Percentiles rank a stretch among this genome's conserved stretches.
Conservation (phyloP, 2,888 invertebrate genomes). For the Drosophila kanekoi region DNA sequence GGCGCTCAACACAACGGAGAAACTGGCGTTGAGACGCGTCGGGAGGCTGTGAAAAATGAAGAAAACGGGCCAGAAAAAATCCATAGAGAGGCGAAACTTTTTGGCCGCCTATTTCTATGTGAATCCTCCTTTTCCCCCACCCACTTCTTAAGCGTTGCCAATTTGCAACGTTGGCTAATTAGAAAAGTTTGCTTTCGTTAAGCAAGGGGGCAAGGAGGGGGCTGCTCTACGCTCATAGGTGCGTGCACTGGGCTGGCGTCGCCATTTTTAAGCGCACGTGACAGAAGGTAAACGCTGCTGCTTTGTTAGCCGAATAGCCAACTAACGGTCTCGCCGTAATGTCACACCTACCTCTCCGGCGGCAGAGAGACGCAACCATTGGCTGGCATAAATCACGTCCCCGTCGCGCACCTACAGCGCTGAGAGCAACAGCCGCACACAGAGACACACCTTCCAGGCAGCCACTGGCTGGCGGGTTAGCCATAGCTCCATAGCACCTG, state of each 20-base stretch:
- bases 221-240: conserved; percentile 68
- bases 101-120: conserved; percentile 31
- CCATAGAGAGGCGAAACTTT: conserved; percentile 77
- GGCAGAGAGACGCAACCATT: conserved; percentile 85
- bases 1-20: conserved; percentile 14
- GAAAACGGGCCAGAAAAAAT: conserved; percentile 62
- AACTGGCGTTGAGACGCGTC: conserved; percentile 16
- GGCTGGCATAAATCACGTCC: conserved; percentile 85
- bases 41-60: conserved; percentile 18
- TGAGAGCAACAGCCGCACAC: conserved; percentile 47
- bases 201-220: not conserved
- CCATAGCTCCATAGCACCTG: conserved; percentile 45
- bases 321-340: conserved; percentile 66
- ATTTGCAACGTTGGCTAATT: conserved; percentile 74
- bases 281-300: conserved; percentile 51
- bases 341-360: conserved; percentile 83
- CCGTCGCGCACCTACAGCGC: conserved; percentile 60
- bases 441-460: conserved; percentile 68
- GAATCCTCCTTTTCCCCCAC: not conserved
- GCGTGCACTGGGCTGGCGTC: conserved; percentile 51
- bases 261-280: conserved; percentile 76
- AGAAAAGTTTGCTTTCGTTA: conserved; percentile 76
- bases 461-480: conserved; percentile 61
- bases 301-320: conserved; percentile 54
- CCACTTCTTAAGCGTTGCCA: conserved; percentile 13